Conservation (phyloP, 1,140 invertebrate genomes). For the Drosophila pachea region DNA sequence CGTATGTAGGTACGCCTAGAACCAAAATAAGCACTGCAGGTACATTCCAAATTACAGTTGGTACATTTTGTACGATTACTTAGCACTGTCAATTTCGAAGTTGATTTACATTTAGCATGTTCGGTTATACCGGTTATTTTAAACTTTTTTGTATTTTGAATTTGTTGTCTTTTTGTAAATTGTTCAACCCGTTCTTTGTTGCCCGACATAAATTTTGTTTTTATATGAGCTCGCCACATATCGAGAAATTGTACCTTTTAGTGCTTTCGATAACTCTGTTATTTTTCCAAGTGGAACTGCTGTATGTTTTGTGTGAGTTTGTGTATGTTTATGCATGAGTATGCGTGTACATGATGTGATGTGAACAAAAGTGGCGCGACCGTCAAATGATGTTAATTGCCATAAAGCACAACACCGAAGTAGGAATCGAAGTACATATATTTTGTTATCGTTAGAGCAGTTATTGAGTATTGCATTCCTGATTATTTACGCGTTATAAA, state of each 20-base stretch:
- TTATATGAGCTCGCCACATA: neutral
- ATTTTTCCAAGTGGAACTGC: neutral
- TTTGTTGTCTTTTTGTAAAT: too few species aligned
- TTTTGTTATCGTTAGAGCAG: conserved; percentile 8
- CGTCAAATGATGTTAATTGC: conserved; percentile 60
- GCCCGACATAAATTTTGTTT: neutral
- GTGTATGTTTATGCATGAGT: neutral
- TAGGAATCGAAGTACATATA: neutral
- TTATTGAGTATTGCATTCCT: conserved; percentile 30
- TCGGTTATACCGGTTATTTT: too few species aligned
- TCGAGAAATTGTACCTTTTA: neutral
- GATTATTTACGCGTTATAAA: conserved; percentile 16
- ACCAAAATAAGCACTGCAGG: too few species aligned
- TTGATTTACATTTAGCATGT: too few species aligned
- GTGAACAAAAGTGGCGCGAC: conserved; percentile 38
- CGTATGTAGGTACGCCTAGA: neutral
- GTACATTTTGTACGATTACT: neutral
- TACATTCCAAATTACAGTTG: neutral
- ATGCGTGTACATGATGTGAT: neutral
- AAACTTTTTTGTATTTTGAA: too few species aligned
- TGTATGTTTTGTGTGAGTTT: neutral
- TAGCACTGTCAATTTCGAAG: neutral
- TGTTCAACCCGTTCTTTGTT: too few species aligned
- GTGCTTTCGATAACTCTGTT: neutral
- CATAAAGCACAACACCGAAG: conserved; percentile 15